Conservation (phyloP, 2,888 invertebrate species). For the Sesia apiformis region DNA sequence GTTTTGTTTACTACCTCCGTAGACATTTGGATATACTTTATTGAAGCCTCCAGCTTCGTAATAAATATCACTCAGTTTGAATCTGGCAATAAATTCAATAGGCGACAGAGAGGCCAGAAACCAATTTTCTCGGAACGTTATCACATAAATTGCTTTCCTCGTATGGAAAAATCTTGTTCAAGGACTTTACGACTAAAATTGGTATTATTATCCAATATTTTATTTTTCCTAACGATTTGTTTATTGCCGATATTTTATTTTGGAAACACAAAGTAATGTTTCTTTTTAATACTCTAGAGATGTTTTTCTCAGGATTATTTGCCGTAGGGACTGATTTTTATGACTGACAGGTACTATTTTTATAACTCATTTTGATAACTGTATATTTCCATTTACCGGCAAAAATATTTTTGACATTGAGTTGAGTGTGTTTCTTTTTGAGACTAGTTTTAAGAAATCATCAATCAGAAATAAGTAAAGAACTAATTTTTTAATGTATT, state of each 20-base stretch:
- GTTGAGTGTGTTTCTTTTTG: too few relatives aligned
- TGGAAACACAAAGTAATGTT: too few relatives aligned
- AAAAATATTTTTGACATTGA: too few relatives aligned
- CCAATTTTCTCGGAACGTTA: slow-evolving; percentile 60
- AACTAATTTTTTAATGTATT: too few relatives aligned
- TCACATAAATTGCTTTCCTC: slow-evolving; percentile 62
- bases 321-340: too few relatives aligned
- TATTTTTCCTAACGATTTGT: background rate
- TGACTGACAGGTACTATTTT: too few relatives aligned
- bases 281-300: too few relatives aligned
- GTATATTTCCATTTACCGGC: too few relatives aligned
- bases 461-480: too few relatives aligned
- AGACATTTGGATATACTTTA: background rate
- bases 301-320: too few relatives aligned
- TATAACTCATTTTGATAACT: too few relatives aligned
- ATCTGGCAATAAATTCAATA: slow-evolving; percentile 61
- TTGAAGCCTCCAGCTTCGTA: slow-evolving; percentile 2
- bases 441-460: too few relatives aligned
- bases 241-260: background rate
- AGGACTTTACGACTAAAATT: slow-evolving; percentile 31
- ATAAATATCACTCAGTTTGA: slow-evolving; percentile 56
- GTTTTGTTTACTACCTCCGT: background rate
- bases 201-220: background rate
- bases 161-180: slow-evolving; percentile 64
- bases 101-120: slow-evolving; percentile 55